phyloP scores from a whole-genome alignment of 2,888 invertebrate genomes.

The Lucinisca nassula region DNA sequence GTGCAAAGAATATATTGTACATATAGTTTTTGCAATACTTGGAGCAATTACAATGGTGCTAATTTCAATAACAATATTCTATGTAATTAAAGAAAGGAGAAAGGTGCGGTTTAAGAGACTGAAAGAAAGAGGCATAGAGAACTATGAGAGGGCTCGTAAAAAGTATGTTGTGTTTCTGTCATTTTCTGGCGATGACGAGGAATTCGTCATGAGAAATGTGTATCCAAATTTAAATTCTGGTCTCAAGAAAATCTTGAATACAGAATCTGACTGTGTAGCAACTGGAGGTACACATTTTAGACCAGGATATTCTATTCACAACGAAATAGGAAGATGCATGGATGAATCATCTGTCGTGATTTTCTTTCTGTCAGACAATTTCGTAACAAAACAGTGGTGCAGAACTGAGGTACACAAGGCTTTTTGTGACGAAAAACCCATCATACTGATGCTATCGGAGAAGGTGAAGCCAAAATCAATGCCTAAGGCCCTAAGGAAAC shows the following conservation, averaged over 20 bases:
- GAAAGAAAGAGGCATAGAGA: not conserved
- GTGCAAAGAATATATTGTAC: not conserved
- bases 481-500: not conserved
- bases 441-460: not conserved
- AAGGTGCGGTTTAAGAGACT: not conserved
- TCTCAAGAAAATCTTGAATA: not conserved
- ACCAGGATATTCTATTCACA: not conserved
- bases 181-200: not conserved
- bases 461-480: not conserved
- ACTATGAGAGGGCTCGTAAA: not conserved
- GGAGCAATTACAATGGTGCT: not conserved
- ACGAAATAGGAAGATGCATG: not conserved
- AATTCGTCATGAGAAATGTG: not conserved
- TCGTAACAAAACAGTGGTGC: not conserved
- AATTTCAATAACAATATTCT: not conserved
- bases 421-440: not conserved
- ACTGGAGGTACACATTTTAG: not conserved
- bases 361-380: not conserved
- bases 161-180: not conserved
- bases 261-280: not conserved
- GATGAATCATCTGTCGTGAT: not conserved
- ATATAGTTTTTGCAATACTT: not conserved
- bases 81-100: not conserved
- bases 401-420: not conserved
- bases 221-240: not conserved